Evolutionary conservation across 1,140 invertebrate genomes (phyloP), one percentile per base, ranked within the genome.

Genomic region (Pygmarrhopalites habei): DNA sequence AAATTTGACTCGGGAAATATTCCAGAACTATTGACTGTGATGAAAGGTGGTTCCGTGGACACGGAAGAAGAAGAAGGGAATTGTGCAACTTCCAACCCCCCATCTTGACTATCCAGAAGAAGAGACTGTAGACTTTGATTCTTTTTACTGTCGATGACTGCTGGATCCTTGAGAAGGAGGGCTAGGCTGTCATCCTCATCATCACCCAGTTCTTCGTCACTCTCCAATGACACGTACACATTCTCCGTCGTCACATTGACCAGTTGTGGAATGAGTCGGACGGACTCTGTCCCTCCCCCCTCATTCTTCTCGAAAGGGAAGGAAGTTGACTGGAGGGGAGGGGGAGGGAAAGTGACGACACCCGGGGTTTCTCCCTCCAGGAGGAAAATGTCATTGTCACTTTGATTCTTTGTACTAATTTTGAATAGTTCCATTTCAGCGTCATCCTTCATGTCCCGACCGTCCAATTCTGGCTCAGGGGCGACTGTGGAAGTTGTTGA

Each of bases 161-260:
- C 19, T 7, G 23, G 23, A 10, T 12, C 14, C 12, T 21, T 49
- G 12, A 49, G 7, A 7, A 15, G 12, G 7, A 15, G 7, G n/a
- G 39, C 39, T n/a, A n/a, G n/a, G n/a, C 39, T 41, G 10, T 49
- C 46, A 7, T 19, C 17, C 5, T 12, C 7, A 7, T 7, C 5
- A 14, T 7, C 17, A 4, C 39, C 55, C 4, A 7, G 4, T 5
- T 15, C 30, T 7, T 39, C 32, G 14, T 57, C 55, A 39, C 35
- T 57, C 35, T 57, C 55, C 3, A 32, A 4, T 15, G 55, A 57
- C 3, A 57, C 32, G 35, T 57, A 57, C 4, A 57, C 55, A n/a
- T 57, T 41, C 25, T 57, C 32, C 30, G 32, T 57, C 7, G 32
- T 57, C 28, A 35, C 32, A 23, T 39, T 57, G 5, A 57, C 55